Base-by-base conservation (phyloP, 2,113 vertebrate genomes). In the Nanorana parkeri region DNA sequence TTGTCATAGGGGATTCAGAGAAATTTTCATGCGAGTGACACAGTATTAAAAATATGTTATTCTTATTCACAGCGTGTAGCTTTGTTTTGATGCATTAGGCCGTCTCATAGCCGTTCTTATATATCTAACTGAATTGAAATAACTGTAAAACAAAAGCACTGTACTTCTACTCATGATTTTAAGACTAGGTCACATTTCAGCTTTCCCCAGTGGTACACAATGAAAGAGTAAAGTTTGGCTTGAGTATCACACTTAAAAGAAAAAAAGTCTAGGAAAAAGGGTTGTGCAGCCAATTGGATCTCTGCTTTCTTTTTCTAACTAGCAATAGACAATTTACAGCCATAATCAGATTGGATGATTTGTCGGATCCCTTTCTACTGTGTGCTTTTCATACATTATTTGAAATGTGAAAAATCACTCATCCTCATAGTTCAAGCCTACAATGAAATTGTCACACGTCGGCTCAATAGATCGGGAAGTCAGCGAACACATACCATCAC, bases 11-110 rank as follows among this genome's bases (percentile, higher is more conserved):
- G 71, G 71, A 82, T 68, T 82, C 80, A 6, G 28, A 17, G 80
- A 82, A 76, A 82, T 82, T 74, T 82, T 82, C 80, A 82, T 76
- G 32, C 72, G 15, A 76, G 80, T 76, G 80, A 82, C 80, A 82
- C 67, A 58, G 71, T 82, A 82, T 82, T 82, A 76, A 76, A 81
- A 82, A 68, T 67, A 76, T 21, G 80, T 76, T 67, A 82, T 82
- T 82, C 71, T n/a, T 75, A 82, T 75, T 82, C 80, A n/a, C 52
- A 66, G 71, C 80, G 47, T 76, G 72, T 28, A 66, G 55, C 56
- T 68, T 82, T 82, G 71, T 82, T 76, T 82, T 82, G 71, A 74
- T 81, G 79, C 79, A 81, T 81, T 41, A 74, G 68, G 24, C 58
- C 65, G 32, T 56, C 63, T 58, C 54, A 47, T 60, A 58, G 72